Conservation (phyloP, 2,888 invertebrate genomes). For the Adelphocoris suturalis region DNA sequence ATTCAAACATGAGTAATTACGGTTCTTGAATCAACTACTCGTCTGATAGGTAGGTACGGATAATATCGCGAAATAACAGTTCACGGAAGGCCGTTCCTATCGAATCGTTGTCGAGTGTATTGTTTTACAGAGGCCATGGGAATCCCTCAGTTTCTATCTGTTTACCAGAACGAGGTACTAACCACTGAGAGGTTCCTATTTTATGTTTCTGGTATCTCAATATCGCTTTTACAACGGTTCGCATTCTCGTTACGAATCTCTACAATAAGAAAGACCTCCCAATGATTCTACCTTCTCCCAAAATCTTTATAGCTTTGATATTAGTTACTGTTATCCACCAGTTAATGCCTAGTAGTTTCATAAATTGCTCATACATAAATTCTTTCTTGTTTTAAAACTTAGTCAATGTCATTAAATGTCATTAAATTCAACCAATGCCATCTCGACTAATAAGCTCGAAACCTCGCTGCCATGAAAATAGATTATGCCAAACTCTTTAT, state of each 20-base stretch:
- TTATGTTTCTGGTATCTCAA: background rate
- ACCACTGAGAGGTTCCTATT: background rate
- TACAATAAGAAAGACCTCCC: too few species aligned
- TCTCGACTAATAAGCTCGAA: too few species aligned
- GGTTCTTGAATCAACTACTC: background rate
- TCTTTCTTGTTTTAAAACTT: too few species aligned
- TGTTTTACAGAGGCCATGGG: constrained; percentile 27
- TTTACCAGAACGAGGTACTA: background rate
- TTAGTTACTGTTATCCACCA: too few species aligned
- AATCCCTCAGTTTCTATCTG: background rate
- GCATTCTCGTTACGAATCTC: background rate
- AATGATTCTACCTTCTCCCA: too few species aligned
- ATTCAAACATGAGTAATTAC: background rate
- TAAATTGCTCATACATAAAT: too few species aligned
- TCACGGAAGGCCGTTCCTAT: constrained; percentile 13
- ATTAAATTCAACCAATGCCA: too few species aligned
- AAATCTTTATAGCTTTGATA: too few species aligned
- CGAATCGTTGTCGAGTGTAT: background rate
- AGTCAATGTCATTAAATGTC: too few species aligned
- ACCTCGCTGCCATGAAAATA: too few species aligned
- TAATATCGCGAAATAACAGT: constrained; percentile 2
- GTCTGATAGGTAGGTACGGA: background rate
- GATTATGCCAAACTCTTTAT: too few species aligned
- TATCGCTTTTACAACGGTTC: background rate
- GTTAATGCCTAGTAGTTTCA: too few species aligned